Evolutionary conservation across 2,888 invertebrate genomes (phyloP), one percentile per base, ranked within the genome.

Genomic region (Ochropleura leucogaster): DNA sequence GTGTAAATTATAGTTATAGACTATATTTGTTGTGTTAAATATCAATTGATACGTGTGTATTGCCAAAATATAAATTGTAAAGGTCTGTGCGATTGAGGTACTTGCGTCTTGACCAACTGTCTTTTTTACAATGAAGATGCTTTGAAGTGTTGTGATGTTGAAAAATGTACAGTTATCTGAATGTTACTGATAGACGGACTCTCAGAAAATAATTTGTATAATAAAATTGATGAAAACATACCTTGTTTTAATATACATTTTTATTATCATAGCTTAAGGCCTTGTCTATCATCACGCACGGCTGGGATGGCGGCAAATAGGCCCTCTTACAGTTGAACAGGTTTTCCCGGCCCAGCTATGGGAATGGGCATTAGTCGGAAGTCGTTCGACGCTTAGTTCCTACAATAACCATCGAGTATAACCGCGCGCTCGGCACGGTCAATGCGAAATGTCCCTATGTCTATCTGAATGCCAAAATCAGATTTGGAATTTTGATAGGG

Each of bases 181-280:
- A 86, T 88, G 86, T 87, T 87, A 87, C 82, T 88, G 85, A 86
- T 71, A 68, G 81, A 77, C 65, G 64, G 77, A 81, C 81, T 81
- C 75, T 76, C 79, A 69, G 69, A 82, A 30, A 81, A 82, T 90
- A 90, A 89, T 92, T 92, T 92, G 87, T 91, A 88, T 91, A 92
- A 90, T 91, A 91, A 91, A 92, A 87, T 49, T 60, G 49, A 64
- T 55, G 42, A 64, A 72, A 80, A 66, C 30, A 4, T 8, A 46
- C 2, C 16, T 74, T 72, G 82, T 77, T 69, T 83, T 2, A 80
- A 14, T 57, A 14, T 8, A 30, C 30, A 7, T 3, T 57, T 1
- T 30, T 14, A 4, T 20, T 6, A 49, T 49, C 49, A 16, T 49
- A 49, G 49, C 49, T 6, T 49, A 49, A 16, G 16, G 49, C 7